phyloP scores from a whole-genome alignment of 2,888 invertebrate species.

The Coenonympha arcania region DNA sequence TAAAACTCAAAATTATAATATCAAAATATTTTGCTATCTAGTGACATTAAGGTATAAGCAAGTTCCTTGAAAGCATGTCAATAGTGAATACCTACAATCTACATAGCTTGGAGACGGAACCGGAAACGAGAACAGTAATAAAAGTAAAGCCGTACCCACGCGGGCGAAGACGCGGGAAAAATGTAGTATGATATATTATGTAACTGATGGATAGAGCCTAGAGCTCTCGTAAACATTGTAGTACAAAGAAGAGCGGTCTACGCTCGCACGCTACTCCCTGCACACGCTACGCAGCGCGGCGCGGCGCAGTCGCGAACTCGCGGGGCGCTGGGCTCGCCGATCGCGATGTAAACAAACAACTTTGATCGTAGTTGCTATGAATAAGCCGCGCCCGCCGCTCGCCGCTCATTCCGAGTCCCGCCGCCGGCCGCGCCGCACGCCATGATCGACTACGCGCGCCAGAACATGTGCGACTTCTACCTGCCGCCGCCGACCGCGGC shows the following conservation, averaged over 20 bases:
- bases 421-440: slow-evolving; percentile 52
- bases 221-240: slow-evolving; percentile 23
- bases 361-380: slow-evolving; percentile 42
- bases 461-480: slow-evolving; percentile 63
- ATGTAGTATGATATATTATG: too few species aligned
- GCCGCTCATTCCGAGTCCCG: slow-evolving; percentile 38
- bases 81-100: too few species aligned
- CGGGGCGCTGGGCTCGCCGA: slow-evolving; percentile 22
- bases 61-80: too few species aligned
- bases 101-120: too few species aligned
- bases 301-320: slow-evolving; percentile 21
- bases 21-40: too few species aligned
- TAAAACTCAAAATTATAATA: too few species aligned
- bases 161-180: too few species aligned
- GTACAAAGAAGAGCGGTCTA: slow-evolving; percentile 18
- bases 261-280: not conserved
- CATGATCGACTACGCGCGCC: slow-evolving; percentile 68
- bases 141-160: too few species aligned
- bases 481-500: slow-evolving; percentile 47
- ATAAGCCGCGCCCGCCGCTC: slow-evolving; percentile 37
- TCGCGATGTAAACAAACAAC: slow-evolving; percentile 49
- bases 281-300: not conserved
- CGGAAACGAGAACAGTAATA: too few species aligned
- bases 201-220: too few species aligned
- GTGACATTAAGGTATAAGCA: too few species aligned